Evolutionary conservation across 1,140 invertebrate species (phyloP), one percentile per base, ranked within the genome.

Genomic region (Limonius californicus): DNA sequence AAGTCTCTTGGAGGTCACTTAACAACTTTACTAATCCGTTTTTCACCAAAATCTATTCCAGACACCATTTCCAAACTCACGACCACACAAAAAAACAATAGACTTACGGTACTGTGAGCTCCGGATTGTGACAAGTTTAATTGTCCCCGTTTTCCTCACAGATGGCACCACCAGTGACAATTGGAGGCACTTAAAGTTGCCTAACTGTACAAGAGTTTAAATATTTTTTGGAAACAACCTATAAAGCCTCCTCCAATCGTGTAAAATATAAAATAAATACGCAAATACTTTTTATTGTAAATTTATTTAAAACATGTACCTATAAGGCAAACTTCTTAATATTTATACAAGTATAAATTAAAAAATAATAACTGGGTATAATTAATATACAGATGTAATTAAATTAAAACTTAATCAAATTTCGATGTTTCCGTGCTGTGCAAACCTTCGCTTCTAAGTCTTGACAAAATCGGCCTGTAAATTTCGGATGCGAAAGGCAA

Each of bases 401-500:
- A 39, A 39, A 39, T 2, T 39, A 39, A 2, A 2, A 14, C 35
- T 39, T 67, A 74, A 47, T 62, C 27, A 59, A 75, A 82, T 65
- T 77, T 83, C 0, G 83, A 83, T 23, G 84, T 87, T 78, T 92
- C 89, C 27, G 83, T 85, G n/a, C 90, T 87, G 58, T 81, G 83
- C 63, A 98, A 85, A 18, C 95, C 95, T 80, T 98, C 95, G 30
- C 84, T 77, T 70, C 87, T 84, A 18, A 99, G 80, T 67, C 95
- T 81, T 14, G 87, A 88, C 58, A 99, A 78, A 70, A 99, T 89
- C 0, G 95, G 92, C 59, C 89, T 84, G 79, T 97, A 99, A 54
- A 98, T 94, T 57, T 97, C 92, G 0, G 87, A 85, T 0, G 89
- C 86, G 63, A 98, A 90, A 0, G 97, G 96, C 11, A 95, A 76